Evolutionary conservation across 2,888 invertebrate species (phyloP).

Genomic region (Heliothis peltigera): DNA sequence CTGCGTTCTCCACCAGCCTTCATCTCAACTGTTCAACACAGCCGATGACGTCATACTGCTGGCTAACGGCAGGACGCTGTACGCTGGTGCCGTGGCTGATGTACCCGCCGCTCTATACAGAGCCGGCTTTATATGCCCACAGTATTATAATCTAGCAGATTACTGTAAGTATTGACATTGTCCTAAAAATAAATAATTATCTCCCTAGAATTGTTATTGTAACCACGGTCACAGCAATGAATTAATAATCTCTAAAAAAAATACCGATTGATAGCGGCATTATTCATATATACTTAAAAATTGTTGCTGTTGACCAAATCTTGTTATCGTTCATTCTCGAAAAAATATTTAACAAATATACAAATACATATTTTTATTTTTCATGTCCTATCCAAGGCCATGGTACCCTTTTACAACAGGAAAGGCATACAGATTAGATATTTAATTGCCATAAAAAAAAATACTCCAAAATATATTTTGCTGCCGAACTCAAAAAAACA

Average conservation of each 20-base stretch:
- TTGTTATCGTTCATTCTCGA: too few relatives aligned
- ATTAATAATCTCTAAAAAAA: not conserved
- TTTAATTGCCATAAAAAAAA: too few relatives aligned
- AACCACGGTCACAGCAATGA: constrained; percentile 7
- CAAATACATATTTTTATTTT: too few relatives aligned
- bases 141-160: constrained; percentile 95
- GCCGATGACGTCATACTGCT: constrained; percentile 93
- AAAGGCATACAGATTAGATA: too few relatives aligned
- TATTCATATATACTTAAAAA: constrained; percentile 3
- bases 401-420: too few relatives aligned
- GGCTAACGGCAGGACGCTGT: constrained; percentile 92
- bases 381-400: too few relatives aligned
- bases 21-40: constrained; percentile 92
- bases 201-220: not conserved
- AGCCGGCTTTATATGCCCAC: constrained; percentile 92
- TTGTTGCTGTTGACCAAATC: not conserved
- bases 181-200: constrained; percentile 10
- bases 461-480: too few relatives aligned
- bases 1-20: constrained; percentile 95
- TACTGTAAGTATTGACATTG: constrained; percentile 90
- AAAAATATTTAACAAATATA: too few relatives aligned
- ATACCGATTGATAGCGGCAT: constrained; percentile 15
- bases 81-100: constrained; percentile 91
- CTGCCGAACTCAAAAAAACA: not conserved
- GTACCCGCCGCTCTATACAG: constrained; percentile 90